Base-by-base conservation (phyloP, 35 echinoderm and acorn worm genomes). In the Chiridota heheva region DNA sequence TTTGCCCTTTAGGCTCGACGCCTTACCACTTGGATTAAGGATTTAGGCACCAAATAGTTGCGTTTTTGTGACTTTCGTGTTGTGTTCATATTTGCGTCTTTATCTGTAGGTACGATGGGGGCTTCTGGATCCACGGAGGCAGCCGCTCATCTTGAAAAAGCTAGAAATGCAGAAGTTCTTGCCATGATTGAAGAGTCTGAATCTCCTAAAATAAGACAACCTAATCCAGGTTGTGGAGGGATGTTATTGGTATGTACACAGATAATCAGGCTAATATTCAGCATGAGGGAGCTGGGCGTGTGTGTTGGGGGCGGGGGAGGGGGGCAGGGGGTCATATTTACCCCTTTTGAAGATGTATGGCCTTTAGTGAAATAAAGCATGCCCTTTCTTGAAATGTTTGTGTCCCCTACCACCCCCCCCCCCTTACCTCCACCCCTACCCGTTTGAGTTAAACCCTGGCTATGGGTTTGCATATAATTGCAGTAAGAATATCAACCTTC, bases 71-170 rank as follows among this genome's bases (percentile, higher is more conserved):
- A n/a, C n/a, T n/a, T n/a, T n/a, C n/a, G n/a, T n/a, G n/a, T n/a
- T n/a, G n/a, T n/a, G n/a, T n/a, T n/a, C n/a, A n/a, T n/a, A n/a
- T n/a, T 63, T 63, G 60, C 8, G 31, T n/a, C n/a, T n/a, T n/a
- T n/a, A n/a, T n/a, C 75, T 43, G 38, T 45, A 98, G 95, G 95
- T 98, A 15, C 81, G 86, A 60, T 98, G 95, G 95, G 95, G 95
- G 16, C 83, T 88, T 79, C 71, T 39, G 95, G 95, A 0, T 98
- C 84, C 46, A 98, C 95, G 0, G 95, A 98, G 51, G 95, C 89
- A 22, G 95, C 89, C 5, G 78, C 95, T 43, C 84, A 98, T 60
- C 70, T 98, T 17, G 95, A 98, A 60, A 98, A 98, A 57, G 84
- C 89, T 20, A 91, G 89, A 36, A 56, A 89, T 42, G 95, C 95